phyloP scores from a whole-genome alignment of 2,888 invertebrate species.

The Cecidostiba fungosa region DNA sequence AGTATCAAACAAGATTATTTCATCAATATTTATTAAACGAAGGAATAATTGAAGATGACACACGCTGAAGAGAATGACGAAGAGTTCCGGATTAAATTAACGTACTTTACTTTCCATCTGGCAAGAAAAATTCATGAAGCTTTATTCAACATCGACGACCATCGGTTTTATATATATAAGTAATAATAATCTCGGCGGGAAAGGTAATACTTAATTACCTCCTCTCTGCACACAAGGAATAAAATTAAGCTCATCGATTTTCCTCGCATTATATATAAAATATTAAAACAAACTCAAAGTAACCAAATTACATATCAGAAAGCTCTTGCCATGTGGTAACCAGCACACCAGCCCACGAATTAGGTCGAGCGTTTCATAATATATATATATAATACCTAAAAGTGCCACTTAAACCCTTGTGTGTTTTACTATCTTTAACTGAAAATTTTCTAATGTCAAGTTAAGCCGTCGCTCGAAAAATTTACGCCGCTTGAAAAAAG shows the following conservation, averaged over 20 bases:
- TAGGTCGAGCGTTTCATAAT: conserved; percentile 27
- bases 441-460: neutral
- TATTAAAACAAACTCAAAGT: neutral
- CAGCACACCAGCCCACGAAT: conserved; percentile 8
- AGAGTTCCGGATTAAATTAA: no score
- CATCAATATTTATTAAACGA: no score
- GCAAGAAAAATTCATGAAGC: no score
- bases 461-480: neutral
- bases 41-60: no score
- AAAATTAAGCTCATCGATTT: neutral
- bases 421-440: neutral
- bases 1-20: no score
- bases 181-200: neutral
- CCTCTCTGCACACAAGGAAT: neutral
- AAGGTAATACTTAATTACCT: no score
- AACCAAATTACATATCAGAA: neutral
- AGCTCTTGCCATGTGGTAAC: neutral
- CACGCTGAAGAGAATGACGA: no score
- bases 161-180: neutral
- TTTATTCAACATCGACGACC: neutral
- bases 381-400: neutral
- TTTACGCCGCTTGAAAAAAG: neutral
- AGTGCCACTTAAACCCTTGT: neutral
- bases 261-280: neutral
- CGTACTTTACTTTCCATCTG: no score